Evolutionary conservation across 2,113 vertebrate species (phyloP).

Genomic region (Ptilonorhynchus violaceus): DNA sequence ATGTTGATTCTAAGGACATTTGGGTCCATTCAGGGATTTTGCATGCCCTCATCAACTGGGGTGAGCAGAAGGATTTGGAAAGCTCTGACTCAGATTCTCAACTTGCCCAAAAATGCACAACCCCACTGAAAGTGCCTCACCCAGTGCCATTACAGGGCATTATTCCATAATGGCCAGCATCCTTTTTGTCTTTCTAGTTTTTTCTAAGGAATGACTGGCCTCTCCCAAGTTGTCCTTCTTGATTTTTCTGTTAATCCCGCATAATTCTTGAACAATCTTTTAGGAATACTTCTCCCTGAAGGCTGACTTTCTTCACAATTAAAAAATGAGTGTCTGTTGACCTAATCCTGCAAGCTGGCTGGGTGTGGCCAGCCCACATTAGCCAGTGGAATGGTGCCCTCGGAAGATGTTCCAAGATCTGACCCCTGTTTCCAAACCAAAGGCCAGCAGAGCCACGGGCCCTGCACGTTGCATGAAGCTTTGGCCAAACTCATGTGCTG

Average conservation of each 20-base stretch:
- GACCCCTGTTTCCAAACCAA: not conserved
- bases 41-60: constrained; percentile 73
- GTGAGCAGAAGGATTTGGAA: constrained; percentile 65
- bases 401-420: constrained; percentile 1
- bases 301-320: constrained; percentile 45
- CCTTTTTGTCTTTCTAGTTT: not conserved
- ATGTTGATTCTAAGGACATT: constrained; percentile 74
- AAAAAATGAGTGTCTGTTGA: constrained; percentile 28
- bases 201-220: not conserved
- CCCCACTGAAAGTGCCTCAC: constrained; percentile 21
- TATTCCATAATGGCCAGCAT: not conserved
- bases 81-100: constrained; percentile 53
- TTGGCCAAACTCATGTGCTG: not conserved
- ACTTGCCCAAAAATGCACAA: constrained; percentile 46
- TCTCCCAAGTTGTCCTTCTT: not conserved
- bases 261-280: not conserved
- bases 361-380: constrained; percentile 55
- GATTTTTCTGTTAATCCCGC: not conserved
- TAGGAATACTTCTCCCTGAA: constrained; percentile 34
- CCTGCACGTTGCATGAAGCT: not conserved
- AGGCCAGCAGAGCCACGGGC: not conserved
- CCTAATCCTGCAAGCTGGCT: constrained; percentile 36
- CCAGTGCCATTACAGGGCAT: not conserved
- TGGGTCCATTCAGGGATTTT: constrained; percentile 75
- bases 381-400: constrained; percentile 52